Percentiles rank a stretch among this genome's conserved stretches.
Conservation (phyloP, 1,140 invertebrate genomes). For the Drosophila nebulosa region DNA sequence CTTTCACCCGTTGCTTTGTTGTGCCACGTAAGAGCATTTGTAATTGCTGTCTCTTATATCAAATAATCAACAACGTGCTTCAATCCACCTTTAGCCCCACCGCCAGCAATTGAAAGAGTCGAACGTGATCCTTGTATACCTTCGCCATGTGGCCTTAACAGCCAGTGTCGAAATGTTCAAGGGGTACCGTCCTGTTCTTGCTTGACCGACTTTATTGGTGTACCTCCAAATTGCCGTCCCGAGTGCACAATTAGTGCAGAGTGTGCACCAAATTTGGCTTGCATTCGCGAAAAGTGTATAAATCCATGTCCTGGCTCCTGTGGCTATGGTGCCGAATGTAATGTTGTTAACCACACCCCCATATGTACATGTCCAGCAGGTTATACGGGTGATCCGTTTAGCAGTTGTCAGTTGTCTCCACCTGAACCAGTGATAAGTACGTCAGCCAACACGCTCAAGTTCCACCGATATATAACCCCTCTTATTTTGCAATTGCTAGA, state of each 20-base stretch:
- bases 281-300: slow-evolving; percentile 91
- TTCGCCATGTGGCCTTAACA: slow-evolving; percentile 87
- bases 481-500: slow-evolving; percentile 81
- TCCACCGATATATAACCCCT: slow-evolving; percentile 65
- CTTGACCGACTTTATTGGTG: slow-evolving; percentile 87
- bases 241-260: slow-evolving; percentile 92
- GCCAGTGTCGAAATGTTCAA: slow-evolving; percentile 86
- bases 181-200: slow-evolving; percentile 91
- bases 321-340: slow-evolving; percentile 90
- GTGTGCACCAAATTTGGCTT: slow-evolving; percentile 89
- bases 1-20: slow-evolving; percentile 84
- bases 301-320: slow-evolving; percentile 92
- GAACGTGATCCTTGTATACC: slow-evolving; percentile 87
- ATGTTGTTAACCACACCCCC: slow-evolving; percentile 92
- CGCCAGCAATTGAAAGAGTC: slow-evolving; percentile 80
- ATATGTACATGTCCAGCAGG: slow-evolving; percentile 89
- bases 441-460: slow-evolving; percentile 75
- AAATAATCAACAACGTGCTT: neutral
- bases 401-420: slow-evolving; percentile 84
- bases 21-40: slow-evolving; percentile 82
- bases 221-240: slow-evolving; percentile 89
- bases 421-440: slow-evolving; percentile 83
- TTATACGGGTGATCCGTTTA: slow-evolving; percentile 92
- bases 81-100: slow-evolving; percentile 42
- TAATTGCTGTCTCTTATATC: neutral